A percentile compares a stretch with the other conserved stretches of the same genome.
phyloP scores from a whole-genome alignment of 2,888 invertebrate species.

The Charanyca ferruginea region DNA sequence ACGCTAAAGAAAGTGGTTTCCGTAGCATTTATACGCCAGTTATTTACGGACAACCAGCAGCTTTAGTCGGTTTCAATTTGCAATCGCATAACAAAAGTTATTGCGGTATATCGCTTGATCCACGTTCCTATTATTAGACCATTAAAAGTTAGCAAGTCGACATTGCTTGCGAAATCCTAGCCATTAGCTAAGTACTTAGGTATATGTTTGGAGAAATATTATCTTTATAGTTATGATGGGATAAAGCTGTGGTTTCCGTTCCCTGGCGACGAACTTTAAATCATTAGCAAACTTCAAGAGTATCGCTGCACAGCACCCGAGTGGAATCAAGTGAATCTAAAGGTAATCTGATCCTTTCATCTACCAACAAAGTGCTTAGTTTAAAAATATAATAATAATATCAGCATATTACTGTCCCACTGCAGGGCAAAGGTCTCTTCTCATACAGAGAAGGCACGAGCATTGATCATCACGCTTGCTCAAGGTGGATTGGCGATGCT shows the following conservation, averaged over 20 bases:
- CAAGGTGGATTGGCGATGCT: too few relatives aligned
- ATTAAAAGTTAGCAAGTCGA: slow-evolving; percentile 52
- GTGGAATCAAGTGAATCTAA: slow-evolving; percentile 20
- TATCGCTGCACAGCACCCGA: slow-evolving; percentile 20
- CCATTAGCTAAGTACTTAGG: slow-evolving; percentile 22
- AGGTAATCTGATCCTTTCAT: slow-evolving; percentile 20
- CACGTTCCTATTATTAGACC: slow-evolving; percentile 45
- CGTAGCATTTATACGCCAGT: not conserved
- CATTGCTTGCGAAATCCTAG: slow-evolving; percentile 25
- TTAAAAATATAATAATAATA: too few relatives aligned
- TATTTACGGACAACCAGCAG: slow-evolving; percentile 9
- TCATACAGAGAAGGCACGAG: too few relatives aligned
- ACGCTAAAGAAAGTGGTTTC: slow-evolving; percentile 6
- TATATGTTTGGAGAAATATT: slow-evolving; percentile 37
- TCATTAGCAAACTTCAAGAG: slow-evolving; percentile 53
- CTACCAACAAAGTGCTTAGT: not conserved
- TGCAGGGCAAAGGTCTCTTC: too few relatives aligned
- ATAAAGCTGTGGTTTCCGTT: slow-evolving; percentile 36
- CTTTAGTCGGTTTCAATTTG: slow-evolving; percentile 24
- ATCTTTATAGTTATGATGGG: slow-evolving; percentile 43
- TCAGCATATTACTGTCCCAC: too few relatives aligned
- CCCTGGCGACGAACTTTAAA: slow-evolving; percentile 51
- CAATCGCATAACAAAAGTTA: slow-evolving; percentile 33
- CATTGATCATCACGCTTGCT: too few relatives aligned
- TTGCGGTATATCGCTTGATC: slow-evolving; percentile 19